phyloP scores from a whole-genome alignment of 2,888 invertebrate genomes.

The Mylabris sibirica region DNA sequence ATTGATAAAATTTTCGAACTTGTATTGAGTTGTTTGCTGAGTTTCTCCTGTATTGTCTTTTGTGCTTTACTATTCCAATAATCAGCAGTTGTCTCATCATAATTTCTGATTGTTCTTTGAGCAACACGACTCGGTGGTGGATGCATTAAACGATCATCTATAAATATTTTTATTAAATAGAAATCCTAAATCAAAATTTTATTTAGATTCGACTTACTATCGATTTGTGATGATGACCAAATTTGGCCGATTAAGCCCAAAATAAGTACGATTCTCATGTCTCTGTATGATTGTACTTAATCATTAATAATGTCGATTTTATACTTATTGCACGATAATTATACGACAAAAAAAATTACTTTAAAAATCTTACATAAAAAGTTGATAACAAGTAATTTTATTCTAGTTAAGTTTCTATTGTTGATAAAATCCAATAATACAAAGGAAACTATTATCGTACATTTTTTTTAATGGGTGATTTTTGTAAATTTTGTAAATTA shows the following conservation, averaged over 20 bases:
- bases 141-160: background rate
- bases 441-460: no score
- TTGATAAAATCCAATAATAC: no score
- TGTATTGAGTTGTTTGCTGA: conserved; percentile 15
- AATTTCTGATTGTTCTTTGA: background rate
- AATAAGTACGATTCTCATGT: background rate
- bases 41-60: conserved; percentile 19
- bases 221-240: background rate
- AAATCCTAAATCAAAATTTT: background rate
- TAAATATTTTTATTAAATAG: background rate
- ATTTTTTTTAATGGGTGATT: no score
- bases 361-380: no score
- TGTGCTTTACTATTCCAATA: conserved; percentile 27
- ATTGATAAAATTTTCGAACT: background rate
- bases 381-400: no score
- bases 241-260: background rate
- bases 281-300: background rate
- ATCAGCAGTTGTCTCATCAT: background rate
- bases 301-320: background rate
- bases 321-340: background rate
- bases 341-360: no score
- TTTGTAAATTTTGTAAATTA: no score
- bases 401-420: no score
- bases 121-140: background rate
- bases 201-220: background rate